A percentile compares a stretch with the other conserved stretches of the same genome.
phyloP scores from a whole-genome alignment of 2,888 invertebrate species.

The Patella depressa region DNA sequence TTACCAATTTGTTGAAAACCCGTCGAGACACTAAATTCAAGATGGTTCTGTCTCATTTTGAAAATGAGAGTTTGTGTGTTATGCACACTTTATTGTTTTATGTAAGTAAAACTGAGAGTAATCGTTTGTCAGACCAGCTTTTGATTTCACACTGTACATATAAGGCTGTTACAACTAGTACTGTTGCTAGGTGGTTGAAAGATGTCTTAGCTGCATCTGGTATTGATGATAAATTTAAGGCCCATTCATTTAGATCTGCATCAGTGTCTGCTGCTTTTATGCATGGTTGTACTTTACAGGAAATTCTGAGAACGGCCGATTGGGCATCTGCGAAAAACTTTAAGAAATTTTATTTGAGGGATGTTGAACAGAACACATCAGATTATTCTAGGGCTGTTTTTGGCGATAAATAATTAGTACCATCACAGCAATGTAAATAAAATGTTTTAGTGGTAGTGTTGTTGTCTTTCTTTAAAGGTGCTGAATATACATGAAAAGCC shows the following conservation, averaged over 20 bases:
- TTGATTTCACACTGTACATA: background rate
- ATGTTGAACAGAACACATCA: background rate
- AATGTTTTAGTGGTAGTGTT: background rate
- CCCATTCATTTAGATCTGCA: constrained; percentile 26
- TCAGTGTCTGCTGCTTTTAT: constrained; percentile 2
- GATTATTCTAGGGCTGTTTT: too few relatives aligned
- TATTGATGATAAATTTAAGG: constrained; percentile 22
- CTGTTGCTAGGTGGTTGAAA: background rate
- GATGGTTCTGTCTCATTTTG: constrained; percentile 12
- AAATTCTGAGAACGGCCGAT: background rate
- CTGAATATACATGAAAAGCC: background rate
- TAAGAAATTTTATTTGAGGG: background rate
- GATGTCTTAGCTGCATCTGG: constrained; percentile 13
- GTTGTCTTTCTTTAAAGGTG: background rate
- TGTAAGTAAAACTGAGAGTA: background rate
- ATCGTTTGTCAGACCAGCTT: background rate
- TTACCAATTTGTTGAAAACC: constrained; percentile 32
- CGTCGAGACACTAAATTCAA: constrained; percentile 15
- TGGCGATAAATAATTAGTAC: too few relatives aligned
- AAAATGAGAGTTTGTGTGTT: background rate
- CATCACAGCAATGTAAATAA: background rate
- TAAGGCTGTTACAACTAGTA: background rate
- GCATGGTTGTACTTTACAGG: background rate
- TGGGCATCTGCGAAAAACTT: background rate
- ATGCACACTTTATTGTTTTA: background rate